Percentiles rank a stretch among this genome's conserved stretches.
Evolutionary conservation across 2,113 vertebrate species (phyloP).

Genomic region (Cnemophilus loriae): DNA sequence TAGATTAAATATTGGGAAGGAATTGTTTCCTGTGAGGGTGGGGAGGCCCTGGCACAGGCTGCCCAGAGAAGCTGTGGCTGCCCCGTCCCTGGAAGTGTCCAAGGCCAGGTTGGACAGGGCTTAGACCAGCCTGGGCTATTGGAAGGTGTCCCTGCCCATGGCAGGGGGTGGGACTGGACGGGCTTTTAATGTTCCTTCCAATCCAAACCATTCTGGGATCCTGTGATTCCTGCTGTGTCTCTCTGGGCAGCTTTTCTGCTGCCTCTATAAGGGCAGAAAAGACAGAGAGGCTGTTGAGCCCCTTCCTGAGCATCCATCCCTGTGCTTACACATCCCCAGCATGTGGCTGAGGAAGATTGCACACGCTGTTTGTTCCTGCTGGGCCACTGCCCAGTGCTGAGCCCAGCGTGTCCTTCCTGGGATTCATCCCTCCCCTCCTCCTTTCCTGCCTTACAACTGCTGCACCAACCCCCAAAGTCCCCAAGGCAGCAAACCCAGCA

Average conservation of each 20-base stretch:
- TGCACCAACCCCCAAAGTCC: not conserved
- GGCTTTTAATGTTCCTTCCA: not conserved
- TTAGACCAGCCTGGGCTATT: fast-evolving
- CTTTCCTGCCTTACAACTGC: not conserved
- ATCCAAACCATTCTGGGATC: not conserved
- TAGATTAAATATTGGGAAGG: not conserved
- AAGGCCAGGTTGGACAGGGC: fast-evolving
- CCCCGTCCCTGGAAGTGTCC: not conserved
- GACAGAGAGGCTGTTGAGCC: not conserved
- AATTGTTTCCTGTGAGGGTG: not conserved
- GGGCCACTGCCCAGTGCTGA: not conserved
- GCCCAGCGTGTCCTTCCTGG: not conserved
- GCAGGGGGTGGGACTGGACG: not conserved
- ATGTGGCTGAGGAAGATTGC: not conserved
- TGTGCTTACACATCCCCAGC: not conserved
- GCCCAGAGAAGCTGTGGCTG: not conserved
- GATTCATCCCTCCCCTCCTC: not conserved
- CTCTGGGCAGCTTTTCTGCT: not conserved
- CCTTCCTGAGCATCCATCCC: not conserved
- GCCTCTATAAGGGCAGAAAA: not conserved
- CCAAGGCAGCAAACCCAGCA: not conserved
- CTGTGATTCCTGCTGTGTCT: not conserved
- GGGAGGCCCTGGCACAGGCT: not conserved
- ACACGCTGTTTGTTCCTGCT: not conserved
- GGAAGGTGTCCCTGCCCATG: not conserved